A percentile compares a stretch with the other conserved stretches of the same genome.
Evolutionary conservation across 2,113 vertebrate genomes (phyloP).

Genomic region (Eulemur rufifrons): DNA sequence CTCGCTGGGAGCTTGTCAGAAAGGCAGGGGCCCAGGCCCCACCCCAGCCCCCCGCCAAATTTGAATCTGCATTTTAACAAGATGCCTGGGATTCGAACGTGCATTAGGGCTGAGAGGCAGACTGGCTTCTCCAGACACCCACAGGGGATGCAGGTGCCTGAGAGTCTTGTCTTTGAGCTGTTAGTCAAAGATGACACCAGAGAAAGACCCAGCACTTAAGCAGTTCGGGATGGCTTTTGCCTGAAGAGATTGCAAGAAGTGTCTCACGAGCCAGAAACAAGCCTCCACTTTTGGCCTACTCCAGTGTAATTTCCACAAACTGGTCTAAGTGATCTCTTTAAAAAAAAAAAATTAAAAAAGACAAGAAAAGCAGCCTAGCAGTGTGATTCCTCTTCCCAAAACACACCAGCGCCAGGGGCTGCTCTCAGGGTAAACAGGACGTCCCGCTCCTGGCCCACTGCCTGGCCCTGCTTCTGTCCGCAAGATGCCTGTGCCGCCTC

Average conservation of each 20-base stretch:
- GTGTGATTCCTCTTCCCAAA: too few species aligned
- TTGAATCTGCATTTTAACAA: not conserved
- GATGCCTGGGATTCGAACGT: fast-evolving
- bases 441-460: too few species aligned
- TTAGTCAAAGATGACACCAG: not conserved
- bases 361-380: too few species aligned
- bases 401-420: too few species aligned
- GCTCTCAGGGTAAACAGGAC: too few species aligned
- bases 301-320: not conserved
- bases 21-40: not conserved
- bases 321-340: not conserved
- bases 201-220: fast-evolving
- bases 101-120: not conserved
- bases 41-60: not conserved
- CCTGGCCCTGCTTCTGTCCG: too few species aligned
- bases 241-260: not conserved
- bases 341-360: not conserved
- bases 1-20: too few species aligned
- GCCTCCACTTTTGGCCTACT: not conserved
- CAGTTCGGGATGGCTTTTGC: fast-evolving
- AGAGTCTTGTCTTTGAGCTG: not conserved
- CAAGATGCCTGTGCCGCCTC: too few species aligned
- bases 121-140: fast-evolving
- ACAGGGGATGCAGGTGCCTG: not conserved
- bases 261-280: not conserved